phyloP scores from a whole-genome alignment of 1,140 invertebrate genomes.

The Aphelenchoides fujianensis region DNA sequence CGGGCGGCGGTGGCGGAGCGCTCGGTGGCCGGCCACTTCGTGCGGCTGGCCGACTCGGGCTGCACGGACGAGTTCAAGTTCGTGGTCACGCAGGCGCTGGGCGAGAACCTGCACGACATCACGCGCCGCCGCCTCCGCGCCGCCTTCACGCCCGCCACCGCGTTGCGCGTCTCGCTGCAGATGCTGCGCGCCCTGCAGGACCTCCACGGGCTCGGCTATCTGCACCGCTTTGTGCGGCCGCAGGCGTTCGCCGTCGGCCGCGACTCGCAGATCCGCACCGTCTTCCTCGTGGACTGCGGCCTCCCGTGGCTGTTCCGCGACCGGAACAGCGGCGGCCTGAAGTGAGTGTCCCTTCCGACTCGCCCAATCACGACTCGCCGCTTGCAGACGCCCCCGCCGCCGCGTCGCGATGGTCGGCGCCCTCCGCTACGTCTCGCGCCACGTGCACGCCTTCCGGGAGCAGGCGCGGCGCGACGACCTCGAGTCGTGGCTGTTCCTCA shows the following conservation, averaged over 20 bases:
- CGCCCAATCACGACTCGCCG: not conserved
- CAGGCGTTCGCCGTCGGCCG: conserved; percentile 22
- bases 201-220: conserved; percentile 14
- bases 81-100: conserved; percentile 24
- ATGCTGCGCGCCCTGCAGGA: conserved; percentile 16
- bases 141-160: conserved; percentile 28
- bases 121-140: conserved; percentile 23
- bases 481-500: conserved; percentile 30
- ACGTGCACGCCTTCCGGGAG: not conserved
- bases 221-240: conserved; percentile 23
- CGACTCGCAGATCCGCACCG: conserved; percentile 11
- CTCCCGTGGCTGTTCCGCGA: not conserved
- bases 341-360: not conserved
- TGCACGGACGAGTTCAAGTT: conserved; percentile 32
- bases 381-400: not conserved
- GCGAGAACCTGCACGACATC: conserved; percentile 35
- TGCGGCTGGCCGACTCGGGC: conserved; percentile 25
- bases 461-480: conserved; percentile 24
- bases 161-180: conserved; percentile 20
- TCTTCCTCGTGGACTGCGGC: conserved; percentile 21
- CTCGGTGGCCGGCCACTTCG: conserved; percentile 9
- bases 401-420: not conserved
- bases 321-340: not conserved
- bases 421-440: not conserved
- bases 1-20: not conserved